phyloP scores from a whole-genome alignment of 2,113 vertebrate species.

The Passer montanus region DNA sequence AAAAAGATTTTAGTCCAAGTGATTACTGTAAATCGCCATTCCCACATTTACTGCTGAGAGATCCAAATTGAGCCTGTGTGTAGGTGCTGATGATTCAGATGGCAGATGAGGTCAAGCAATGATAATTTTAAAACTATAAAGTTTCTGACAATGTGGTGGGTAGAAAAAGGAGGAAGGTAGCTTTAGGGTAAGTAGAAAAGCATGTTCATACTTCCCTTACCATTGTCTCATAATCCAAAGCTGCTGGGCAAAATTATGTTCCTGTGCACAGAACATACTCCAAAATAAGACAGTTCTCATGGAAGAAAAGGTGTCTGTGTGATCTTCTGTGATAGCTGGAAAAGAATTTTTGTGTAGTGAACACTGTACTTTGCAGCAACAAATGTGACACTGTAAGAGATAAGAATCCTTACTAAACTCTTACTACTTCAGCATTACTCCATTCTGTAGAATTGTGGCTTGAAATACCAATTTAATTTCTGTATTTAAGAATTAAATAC shows the following conservation, averaged over 20 bases:
- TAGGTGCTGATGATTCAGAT: neutral
- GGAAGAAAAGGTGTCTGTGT: neutral
- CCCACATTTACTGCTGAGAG: neutral
- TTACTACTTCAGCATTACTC: neutral
- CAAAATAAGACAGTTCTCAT: neutral
- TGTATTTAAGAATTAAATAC: neutral
- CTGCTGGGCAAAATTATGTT: neutral
- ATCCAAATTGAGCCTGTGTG: neutral
- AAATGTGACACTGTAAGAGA: neutral
- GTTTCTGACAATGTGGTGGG: neutral
- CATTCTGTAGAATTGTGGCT: neutral
- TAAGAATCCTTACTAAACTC: neutral
- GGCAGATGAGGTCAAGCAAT: neutral
- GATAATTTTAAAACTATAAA: neutral
- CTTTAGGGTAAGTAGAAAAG: neutral
- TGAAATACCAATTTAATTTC: neutral
- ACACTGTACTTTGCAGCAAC: neutral
- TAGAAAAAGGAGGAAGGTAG: neutral
- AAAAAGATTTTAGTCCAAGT: neutral
- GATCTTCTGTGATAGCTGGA: neutral
- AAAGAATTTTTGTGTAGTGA: neutral
- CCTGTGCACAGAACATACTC: neutral
- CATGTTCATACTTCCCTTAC: neutral
- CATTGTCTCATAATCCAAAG: neutral
- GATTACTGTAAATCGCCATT: neutral